Conservation (phyloP, 1,140 invertebrate genomes). For the Venustaconcha ellipsiformis region DNA sequence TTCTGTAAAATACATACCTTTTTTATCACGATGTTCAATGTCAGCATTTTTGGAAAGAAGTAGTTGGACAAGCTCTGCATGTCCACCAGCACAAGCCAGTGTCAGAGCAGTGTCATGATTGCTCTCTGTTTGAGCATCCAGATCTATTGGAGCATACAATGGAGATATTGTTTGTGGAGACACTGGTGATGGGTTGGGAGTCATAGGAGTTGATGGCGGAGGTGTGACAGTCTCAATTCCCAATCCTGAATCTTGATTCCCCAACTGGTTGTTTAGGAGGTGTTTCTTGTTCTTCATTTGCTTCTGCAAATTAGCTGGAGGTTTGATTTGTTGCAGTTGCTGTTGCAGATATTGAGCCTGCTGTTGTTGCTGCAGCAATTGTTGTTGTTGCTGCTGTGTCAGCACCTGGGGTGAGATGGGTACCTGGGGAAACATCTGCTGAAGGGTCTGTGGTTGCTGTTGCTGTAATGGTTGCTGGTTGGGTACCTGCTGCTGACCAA, state of each 20-base stretch:
- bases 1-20: conserved; percentile 69
- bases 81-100: conserved; percentile 95
- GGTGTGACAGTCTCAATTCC: conserved; percentile 50
- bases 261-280: conserved; percentile 11
- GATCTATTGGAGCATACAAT: conserved; percentile 74
- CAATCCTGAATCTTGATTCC: conserved; percentile 24
- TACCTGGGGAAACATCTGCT: conserved; percentile 17
- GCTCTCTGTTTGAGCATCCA: conserved; percentile 96
- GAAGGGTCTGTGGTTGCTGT: conserved; percentile 22
- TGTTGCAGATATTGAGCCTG: conserved; percentile 68
- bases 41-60: conserved; percentile 90
- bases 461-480: conserved; percentile 30
- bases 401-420: conserved; percentile 34
- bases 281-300: conserved; percentile 21
- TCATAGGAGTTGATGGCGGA: conserved; percentile 48
- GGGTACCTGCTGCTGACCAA: conserved; percentile 27
- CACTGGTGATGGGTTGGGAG: conserved; percentile 56
- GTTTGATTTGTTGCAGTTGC: conserved; percentile 56
- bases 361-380: conserved; percentile 59
- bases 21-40: conserved; percentile 98
- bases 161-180: conserved; percentile 55
- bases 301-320: conserved; percentile 27
- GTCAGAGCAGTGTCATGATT: conserved; percentile 99
- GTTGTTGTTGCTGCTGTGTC: conserved; percentile 59
- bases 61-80: conserved; percentile 94